Conservation (phyloP, 2,888 invertebrate species). For the Thera britannica region DNA sequence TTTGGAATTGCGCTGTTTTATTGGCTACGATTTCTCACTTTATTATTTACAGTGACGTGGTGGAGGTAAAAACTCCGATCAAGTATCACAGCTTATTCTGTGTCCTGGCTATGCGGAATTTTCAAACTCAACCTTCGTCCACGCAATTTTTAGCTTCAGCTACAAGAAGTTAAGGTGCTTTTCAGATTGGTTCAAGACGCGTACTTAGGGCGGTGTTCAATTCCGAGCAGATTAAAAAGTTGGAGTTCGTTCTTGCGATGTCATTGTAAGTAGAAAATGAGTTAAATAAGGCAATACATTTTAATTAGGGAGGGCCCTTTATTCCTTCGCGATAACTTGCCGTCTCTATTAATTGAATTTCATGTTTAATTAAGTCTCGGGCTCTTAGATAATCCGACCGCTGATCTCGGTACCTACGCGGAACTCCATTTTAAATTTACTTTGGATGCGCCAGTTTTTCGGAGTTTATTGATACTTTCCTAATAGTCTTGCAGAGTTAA, state of each 20-base stretch:
- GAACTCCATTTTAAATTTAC: constrained; percentile 62
- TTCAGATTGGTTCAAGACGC: constrained; percentile 31
- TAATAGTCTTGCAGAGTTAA: too few species aligned
- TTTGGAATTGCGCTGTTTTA: too few species aligned
- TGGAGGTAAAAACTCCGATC: neutral
- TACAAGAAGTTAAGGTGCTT: constrained; percentile 24
- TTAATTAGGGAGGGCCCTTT: constrained; percentile 84
- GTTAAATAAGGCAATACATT: constrained; percentile 85
- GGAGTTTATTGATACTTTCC: constrained; percentile 13
- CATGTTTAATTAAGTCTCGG: constrained; percentile 82
- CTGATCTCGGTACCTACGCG: constrained; percentile 60
- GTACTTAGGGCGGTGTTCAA: constrained; percentile 69
- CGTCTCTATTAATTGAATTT: constrained; percentile 83
- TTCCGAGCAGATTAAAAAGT: constrained; percentile 82
- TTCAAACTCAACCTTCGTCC: constrained; percentile 47
- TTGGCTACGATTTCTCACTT: neutral
- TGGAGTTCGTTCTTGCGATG: constrained; percentile 80
- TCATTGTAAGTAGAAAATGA: constrained; percentile 84
- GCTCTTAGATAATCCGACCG: constrained; percentile 70
- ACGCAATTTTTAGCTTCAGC: constrained; percentile 47
- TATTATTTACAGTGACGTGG: neutral
- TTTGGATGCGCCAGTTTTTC: constrained; percentile 57
- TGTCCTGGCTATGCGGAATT: constrained; percentile 70
- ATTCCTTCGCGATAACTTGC: constrained; percentile 82
- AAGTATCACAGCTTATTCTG: neutral